Evolutionary conservation across 1,140 invertebrate species (phyloP).

Genomic region (Sarcophaga peregrina): DNA sequence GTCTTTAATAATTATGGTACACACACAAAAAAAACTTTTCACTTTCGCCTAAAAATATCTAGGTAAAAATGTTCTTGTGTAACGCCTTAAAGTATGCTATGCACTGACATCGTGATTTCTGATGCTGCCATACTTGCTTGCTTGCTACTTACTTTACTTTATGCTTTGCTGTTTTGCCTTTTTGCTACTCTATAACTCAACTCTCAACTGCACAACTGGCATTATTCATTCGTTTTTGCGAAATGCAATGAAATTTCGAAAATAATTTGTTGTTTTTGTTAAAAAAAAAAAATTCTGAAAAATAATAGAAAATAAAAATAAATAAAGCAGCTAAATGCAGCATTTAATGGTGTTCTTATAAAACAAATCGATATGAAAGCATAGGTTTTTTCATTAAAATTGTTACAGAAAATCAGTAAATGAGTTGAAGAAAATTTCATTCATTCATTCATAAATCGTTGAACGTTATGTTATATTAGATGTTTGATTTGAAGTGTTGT

Average conservation of each 20-base stretch:
- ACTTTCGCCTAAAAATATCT: slow-evolving; percentile 1
- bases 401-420: no score
- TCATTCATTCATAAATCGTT: not conserved
- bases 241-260: not conserved
- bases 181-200: not conserved
- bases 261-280: not conserved
- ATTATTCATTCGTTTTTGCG: not conserved
- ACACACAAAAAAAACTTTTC: not conserved
- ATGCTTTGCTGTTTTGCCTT: not conserved
- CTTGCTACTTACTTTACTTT: not conserved
- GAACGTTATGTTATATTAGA: not conserved
- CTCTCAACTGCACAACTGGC: not conserved
- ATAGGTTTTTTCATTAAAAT: no score
- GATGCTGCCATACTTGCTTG: slow-evolving; percentile 18
- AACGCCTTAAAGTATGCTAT: slow-evolving; percentile 39
- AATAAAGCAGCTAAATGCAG: not conserved
- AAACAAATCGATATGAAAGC: slow-evolving; percentile 2
- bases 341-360: not conserved
- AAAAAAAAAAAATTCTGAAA: not conserved
- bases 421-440: not conserved
- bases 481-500: no score
- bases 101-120: slow-evolving; percentile 18
- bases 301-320: not conserved
- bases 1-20: no score
- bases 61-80: slow-evolving; percentile 23